Evolutionary conservation across 2,113 vertebrate species (phyloP), one percentile per base, ranked within the genome.

Genomic region (Nerophis lumbriciformis): DNA sequence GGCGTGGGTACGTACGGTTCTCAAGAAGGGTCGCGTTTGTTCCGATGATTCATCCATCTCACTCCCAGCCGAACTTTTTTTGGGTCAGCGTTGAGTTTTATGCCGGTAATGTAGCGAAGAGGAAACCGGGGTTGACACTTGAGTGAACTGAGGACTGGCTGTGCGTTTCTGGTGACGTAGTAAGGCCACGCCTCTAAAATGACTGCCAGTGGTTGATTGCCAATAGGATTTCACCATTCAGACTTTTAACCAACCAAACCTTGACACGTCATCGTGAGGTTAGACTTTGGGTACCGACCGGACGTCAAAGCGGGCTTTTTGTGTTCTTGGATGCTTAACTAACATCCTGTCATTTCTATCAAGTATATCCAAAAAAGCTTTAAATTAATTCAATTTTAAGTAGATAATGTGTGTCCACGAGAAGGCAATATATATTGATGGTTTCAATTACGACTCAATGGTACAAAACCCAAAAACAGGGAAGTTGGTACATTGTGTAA

Each of bases 1-100:
- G 38, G 47, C 48, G 62, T 10, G 68, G 54, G 47, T 76, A 87
- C 88, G 83, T 39, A 89, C 88, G 45, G 81, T 66, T 69, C 83
- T 84, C 69, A 88, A 54, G 8, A 89, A 86, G 38, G 86, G 88
- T 16, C 56, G 75, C 79, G 82, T 86, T 75, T 88, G 86, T 52
- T 88, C 84, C 64, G 60, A 60, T 0, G 81, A 60, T 49, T 79
- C 76, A 15, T 87, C 83, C 84, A 89, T 89, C 63, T 72, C 61
- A 71, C 45, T 68, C 59, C 63, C 36, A 8, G 51, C 65, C 44
- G 28, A 36, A 63, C 49, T 8, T 39, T 28, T 28, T 28, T 15
- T 39, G 37, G 21, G 8, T 19, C 16, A 13, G 45, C 38, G 66
- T 59, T 50, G n/a, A 65, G 8, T 28, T 28, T 28, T 59, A 12